Evolutionary conservation across 2,113 vertebrate genomes (phyloP).

Genomic region (Phylloscopus whistleri): DNA sequence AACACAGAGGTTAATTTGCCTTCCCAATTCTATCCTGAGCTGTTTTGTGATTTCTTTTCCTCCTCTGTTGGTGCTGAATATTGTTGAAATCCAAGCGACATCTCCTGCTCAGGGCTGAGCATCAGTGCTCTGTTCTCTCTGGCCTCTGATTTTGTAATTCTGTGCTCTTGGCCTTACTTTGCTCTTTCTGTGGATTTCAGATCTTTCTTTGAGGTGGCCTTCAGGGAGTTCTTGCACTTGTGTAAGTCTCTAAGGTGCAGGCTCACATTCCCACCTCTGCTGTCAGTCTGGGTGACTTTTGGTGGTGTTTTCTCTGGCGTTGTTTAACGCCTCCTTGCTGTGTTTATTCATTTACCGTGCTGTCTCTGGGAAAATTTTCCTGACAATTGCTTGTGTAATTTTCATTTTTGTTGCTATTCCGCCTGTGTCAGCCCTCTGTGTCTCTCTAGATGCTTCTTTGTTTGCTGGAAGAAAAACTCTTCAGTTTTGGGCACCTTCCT

Average conservation of each 20-base stretch:
- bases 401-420: neutral
- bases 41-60: neutral
- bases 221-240: neutral
- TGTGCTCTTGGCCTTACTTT: neutral
- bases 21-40: neutral
- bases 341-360: neutral
- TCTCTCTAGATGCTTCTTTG: neutral
- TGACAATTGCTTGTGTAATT: neutral
- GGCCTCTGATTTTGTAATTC: neutral
- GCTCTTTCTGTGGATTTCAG: neutral
- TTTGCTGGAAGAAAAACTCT: neutral
- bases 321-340: neutral
- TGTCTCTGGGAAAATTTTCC: neutral
- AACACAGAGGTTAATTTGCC: neutral
- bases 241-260: neutral
- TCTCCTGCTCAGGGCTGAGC: neutral
- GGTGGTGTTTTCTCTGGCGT: neutral
- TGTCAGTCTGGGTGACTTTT: neutral
- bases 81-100: fast-evolving
- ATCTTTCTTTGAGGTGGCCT: neutral
- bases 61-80: neutral
- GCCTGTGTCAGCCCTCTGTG: neutral
- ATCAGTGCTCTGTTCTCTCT: neutral
- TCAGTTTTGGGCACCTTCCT: neutral
- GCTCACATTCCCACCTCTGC: neutral